phyloP scores from a whole-genome alignment of 2,888 invertebrate species.

The Strigamia crassipes region DNA sequence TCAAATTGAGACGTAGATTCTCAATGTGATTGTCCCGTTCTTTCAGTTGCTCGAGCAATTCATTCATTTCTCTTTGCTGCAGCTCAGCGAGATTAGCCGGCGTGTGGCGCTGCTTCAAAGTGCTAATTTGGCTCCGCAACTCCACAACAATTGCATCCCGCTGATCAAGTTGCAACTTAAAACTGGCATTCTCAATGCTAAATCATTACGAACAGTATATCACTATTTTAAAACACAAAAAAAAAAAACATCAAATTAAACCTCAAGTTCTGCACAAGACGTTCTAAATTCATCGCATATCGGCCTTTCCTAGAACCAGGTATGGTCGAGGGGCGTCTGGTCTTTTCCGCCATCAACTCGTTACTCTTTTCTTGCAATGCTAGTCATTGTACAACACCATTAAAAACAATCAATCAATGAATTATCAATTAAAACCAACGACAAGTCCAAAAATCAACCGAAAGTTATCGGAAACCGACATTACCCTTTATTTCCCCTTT shows the following conservation, averaged over 20 bases:
- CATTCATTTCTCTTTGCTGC: constrained; percentile 44
- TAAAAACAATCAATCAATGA: background rate
- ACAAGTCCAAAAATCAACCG: background rate
- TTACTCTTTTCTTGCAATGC: constrained; percentile 43
- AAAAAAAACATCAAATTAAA: background rate
- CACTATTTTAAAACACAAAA: background rate
- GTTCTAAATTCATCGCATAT: constrained; percentile 45
- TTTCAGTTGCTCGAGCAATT: constrained; percentile 25
- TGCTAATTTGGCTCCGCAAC: constrained; percentile 34
- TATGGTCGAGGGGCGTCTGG: constrained; percentile 16
- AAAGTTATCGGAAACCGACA: background rate
- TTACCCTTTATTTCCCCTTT: constrained; percentile 40
- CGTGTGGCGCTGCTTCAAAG: constrained; percentile 44
- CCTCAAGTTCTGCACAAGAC: constrained; percentile 43
- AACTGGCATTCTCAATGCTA: constrained; percentile 47
- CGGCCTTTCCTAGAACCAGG: constrained; percentile 43
- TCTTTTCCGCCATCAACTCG: constrained; percentile 28
- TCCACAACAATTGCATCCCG: constrained; percentile 41
- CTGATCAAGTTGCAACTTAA: constrained; percentile 44
- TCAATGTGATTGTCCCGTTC: constrained; percentile 34
- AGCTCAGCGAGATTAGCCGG: constrained; percentile 28
- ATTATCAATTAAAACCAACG: background rate
- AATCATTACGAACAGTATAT: background rate
- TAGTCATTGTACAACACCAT: background rate
- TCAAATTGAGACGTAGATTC: constrained; percentile 8